Conservation (phyloP, 2,113 vertebrate species). For the Stigmatopora argus region DNA sequence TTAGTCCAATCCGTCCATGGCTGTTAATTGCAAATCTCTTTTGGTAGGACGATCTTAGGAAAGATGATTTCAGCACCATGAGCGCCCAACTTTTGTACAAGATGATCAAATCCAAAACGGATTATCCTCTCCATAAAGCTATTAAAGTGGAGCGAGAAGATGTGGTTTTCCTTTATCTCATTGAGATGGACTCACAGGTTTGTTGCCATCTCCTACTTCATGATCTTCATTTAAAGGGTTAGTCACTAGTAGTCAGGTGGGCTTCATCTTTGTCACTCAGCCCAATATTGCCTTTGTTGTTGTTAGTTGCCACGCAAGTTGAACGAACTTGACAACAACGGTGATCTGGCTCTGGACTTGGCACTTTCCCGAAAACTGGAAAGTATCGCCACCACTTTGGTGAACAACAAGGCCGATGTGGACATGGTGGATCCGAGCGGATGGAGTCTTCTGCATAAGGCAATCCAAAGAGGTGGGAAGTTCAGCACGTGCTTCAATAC, state of each 20-base stretch:
- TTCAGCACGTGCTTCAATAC: neutral
- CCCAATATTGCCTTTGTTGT: conserved; percentile 3
- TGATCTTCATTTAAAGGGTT: neutral
- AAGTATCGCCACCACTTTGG: conserved; percentile 89
- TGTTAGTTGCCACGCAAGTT: conserved; percentile 84
- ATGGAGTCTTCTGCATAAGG: conserved; percentile 95
- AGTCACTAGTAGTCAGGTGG: too few relatives aligned
- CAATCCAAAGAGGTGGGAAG: conserved; percentile 86
- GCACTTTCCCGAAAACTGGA: conserved; percentile 85
- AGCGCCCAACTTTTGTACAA: conserved; percentile 92
- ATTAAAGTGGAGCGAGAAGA: conserved; percentile 97
- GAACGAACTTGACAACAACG: conserved; percentile 90
- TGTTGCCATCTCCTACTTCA: neutral
- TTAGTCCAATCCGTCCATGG: too few relatives aligned
- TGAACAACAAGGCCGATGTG: conserved; percentile 88
- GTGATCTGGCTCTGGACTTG: conserved; percentile 90
- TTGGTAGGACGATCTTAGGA: conserved; percentile 86
- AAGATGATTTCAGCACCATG: conserved; percentile 98
- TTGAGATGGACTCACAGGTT: conserved; percentile 98
- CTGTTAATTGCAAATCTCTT: too few relatives aligned
- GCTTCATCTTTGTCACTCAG: neutral
- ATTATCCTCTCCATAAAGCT: conserved; percentile 94
- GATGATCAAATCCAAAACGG: conserved; percentile 98
- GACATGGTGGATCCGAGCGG: conserved; percentile 92
- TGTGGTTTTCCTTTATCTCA: conserved; percentile 95